Evolutionary conservation across 2,888 invertebrate species (phyloP).

Genomic region (Aproaerema taeniolella): DNA sequence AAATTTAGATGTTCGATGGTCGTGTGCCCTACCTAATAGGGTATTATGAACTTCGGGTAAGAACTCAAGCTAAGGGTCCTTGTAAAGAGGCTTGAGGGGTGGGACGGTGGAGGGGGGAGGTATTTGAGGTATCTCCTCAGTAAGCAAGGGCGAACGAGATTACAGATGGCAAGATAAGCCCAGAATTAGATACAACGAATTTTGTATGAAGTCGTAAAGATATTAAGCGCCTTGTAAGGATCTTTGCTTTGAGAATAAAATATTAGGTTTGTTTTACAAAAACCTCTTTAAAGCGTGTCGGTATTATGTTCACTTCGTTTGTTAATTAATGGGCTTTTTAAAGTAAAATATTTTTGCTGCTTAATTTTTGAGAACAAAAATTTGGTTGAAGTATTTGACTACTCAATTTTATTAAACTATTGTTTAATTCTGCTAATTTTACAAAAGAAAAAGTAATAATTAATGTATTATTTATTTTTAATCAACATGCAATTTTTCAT

Average conservation of each 20-base stretch:
- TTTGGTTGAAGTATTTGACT: too few species aligned
- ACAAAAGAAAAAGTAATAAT: too few species aligned
- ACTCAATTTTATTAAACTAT: too few species aligned
- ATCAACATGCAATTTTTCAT: too few species aligned
- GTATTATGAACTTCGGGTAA: constrained; percentile 70
- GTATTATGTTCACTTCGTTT: constrained; percentile 8
- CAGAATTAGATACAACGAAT: constrained; percentile 73
- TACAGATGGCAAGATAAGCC: constrained; percentile 75
- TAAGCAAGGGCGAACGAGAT: constrained; percentile 56
- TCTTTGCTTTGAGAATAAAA: constrained; percentile 67
- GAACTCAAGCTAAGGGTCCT: constrained; percentile 52
- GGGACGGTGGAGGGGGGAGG: constrained; percentile 31
- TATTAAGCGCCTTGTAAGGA: constrained; percentile 51
- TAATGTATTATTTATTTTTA: too few species aligned
- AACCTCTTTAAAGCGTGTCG: constrained; percentile 28
- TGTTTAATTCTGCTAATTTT: too few species aligned
- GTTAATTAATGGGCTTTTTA: constrained; percentile 10
- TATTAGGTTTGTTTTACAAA: constrained; percentile 56
- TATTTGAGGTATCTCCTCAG: constrained; percentile 58
- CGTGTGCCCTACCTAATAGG: constrained; percentile 65
- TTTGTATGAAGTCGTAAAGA: constrained; percentile 70
- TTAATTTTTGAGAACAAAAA: too few species aligned
- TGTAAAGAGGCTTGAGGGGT: constrained; percentile 27
- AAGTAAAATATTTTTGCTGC: not conserved
- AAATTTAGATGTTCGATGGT: constrained; percentile 45